Percentiles rank a stretch among this genome's conserved stretches.
Evolutionary conservation across 1,140 invertebrate species (phyloP).

Genomic region (Agrypnia vestita): DNA sequence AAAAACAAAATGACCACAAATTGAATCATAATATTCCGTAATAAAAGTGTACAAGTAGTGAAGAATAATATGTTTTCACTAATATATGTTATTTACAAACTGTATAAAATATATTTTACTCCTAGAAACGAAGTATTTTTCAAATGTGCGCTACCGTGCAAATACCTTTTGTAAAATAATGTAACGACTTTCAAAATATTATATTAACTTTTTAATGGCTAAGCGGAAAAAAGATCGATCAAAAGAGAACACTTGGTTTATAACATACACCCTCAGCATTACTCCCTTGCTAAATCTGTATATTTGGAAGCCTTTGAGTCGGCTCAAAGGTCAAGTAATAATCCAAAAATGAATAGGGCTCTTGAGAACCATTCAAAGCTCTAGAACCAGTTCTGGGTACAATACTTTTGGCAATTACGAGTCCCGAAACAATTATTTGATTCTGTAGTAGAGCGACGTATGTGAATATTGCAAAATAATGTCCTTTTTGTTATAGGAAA

Average conservation of each 20-base stretch:
- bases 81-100: no score
- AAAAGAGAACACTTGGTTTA: not conserved
- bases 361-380: not conserved
- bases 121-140: no score
- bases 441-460: not conserved
- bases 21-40: no score
- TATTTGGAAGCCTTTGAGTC: not conserved
- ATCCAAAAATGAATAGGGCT: constrained; percentile 26
- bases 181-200: no score
- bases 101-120: no score
- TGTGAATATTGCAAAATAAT: not conserved
- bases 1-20: no score
- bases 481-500: not conserved
- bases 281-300: constrained; percentile 13
- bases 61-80: no score
- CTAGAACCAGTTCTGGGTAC: constrained; percentile 10
- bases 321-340: constrained; percentile 21
- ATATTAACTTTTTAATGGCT: no score
- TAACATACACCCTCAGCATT: not conserved
- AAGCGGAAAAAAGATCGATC: no score
- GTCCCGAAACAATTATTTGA: constrained; percentile 25
- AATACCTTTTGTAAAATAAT: no score
- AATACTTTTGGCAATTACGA: constrained; percentile 26
- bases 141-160: no score
- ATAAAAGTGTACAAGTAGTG: no score